Percentiles rank a stretch among this genome's conserved stretches.
phyloP scores from a whole-genome alignment of 1,140 invertebrate species.

The Zaprionus ghesquierei region DNA sequence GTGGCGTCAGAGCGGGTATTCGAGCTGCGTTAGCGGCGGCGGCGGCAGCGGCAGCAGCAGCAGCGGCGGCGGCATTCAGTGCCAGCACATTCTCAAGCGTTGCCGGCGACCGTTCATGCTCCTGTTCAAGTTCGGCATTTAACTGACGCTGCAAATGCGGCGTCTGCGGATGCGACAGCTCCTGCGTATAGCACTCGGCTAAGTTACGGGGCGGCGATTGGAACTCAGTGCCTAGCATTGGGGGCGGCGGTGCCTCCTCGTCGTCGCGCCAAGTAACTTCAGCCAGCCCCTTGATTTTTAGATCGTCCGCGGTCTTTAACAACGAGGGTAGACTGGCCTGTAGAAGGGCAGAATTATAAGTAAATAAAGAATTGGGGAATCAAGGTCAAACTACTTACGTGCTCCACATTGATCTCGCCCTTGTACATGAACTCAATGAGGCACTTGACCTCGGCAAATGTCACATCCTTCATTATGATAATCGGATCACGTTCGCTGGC shows the following conservation, averaged over 20 bases:
- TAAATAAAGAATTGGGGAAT: neutral
- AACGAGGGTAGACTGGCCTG: constrained; percentile 92
- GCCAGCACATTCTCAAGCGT: constrained; percentile 43
- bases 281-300: constrained; percentile 94
- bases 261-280: constrained; percentile 91
- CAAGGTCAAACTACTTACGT: constrained; percentile 32
- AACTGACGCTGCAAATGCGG: constrained; percentile 27
- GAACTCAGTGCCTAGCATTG: constrained; percentile 80
- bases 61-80: constrained; percentile 44
- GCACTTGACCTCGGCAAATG: constrained; percentile 92
- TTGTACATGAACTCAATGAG: constrained; percentile 97
- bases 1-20: constrained; percentile 58
- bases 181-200: constrained; percentile 59
- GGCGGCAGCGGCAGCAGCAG: constrained; percentile 43
- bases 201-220: constrained; percentile 64
- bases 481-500: constrained; percentile 92
- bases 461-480: constrained; percentile 92
- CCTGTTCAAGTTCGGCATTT: constrained; percentile 14
- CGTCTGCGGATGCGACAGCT: constrained; percentile 55
- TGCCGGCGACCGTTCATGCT: constrained; percentile 44
- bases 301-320: constrained; percentile 94
- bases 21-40: constrained; percentile 32
- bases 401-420: constrained; percentile 97
- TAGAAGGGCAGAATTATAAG: constrained; percentile 29
- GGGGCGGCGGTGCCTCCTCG: constrained; percentile 76